Evolutionary conservation across 92 coral and sea anemone genomes (phyloP), one percentile per base, ranked within the genome.

Genomic region (Montipora capitata): DNA sequence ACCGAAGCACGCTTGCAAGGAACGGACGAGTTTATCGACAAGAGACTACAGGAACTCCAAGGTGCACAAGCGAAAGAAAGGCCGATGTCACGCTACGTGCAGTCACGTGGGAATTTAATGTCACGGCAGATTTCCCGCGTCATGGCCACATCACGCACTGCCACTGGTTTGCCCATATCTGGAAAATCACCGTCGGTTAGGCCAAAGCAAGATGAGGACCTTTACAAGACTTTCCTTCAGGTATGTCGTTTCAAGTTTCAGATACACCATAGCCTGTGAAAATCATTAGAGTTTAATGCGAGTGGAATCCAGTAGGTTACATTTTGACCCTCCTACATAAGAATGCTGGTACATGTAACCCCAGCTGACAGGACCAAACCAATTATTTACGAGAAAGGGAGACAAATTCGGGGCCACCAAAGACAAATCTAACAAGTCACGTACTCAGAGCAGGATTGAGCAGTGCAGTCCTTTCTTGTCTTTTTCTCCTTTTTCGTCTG

Each of bases 141-240:
- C 67, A 92, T 90, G 94, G 98, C 99, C 39, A 95, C 94, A 76
- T 92, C 99, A 72, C 94, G 99, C 76, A 88, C 96, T 63, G 94
- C 96, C 42, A 98, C 99, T 40, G 79, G 98, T 51, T 74, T 96
- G 73, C 99, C 98, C 6, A 70, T 94, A 43, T 91, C 97, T 44
- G 95, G 93, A 54, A 94, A 94, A 78, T 77, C 90, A 64, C 79
- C 91, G 14, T 27, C 35, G 35, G 42, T 63, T 39, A 88, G 76
- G 51, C 82, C 84, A 67, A 89, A 83, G 43, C 87, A 90, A 40
- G 98, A 94, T 35, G 94, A 97, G 67, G 99, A 96, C 86, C 88
- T 96, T 62, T 96, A 94, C 90, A 92, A 87, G 49, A 90, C 96
- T 15, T 96, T 94, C 87, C 69, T 96, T 13, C 96, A 96, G 97